Evolutionary conservation across 2,113 vertebrate genomes (phyloP), one percentile per base, ranked within the genome.

Genomic region (Varanus salvator): DNA sequence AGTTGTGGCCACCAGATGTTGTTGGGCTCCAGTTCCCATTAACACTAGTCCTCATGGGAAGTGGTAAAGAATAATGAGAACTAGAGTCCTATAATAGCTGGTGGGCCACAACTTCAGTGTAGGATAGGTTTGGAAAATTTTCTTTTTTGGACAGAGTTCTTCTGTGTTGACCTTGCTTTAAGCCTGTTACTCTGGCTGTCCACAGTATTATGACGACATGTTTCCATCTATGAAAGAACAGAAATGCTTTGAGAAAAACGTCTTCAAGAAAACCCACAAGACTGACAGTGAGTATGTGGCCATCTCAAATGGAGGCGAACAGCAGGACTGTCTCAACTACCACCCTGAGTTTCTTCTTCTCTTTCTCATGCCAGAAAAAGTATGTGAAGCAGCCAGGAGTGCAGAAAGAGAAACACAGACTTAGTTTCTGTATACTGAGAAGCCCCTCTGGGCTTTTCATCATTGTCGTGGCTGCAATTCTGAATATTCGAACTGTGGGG

Each of bases 191-290:
- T 92, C 71, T 7, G 7, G 64, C 44, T 72, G 0, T 80, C 96
- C 96, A 29, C 95, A 98, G 98, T 98, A 98, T 96, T 98, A 98
- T 5, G 98, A 98, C 29, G 93, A 96, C 75, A 95, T 98, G 8
- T 98, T 98, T 95, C 96, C 98, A 54, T 97, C 97, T 38, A 96
- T 97, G 89, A 97, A 97, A 93, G 98, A 98, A 78, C 98, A 98
- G 97, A 98, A 96, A 91, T 98, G 96, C 90, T 98, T 98, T 87
- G 98, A 98, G 94, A 97, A 77, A 93, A 98, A 96, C 7, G 91
- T 98, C 90, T 98, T 98, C 96, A 97, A 96, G 95, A 97, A 97
- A 97, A 98, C 97, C 0, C 97, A 98, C 87, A 98, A 97, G 95
- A 97, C 96, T 8, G 98, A 98, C 75, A 96, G 97, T 97, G 96